phyloP scores from a whole-genome alignment of 1,140 invertebrate species.

The Ridgeia piscesae region DNA sequence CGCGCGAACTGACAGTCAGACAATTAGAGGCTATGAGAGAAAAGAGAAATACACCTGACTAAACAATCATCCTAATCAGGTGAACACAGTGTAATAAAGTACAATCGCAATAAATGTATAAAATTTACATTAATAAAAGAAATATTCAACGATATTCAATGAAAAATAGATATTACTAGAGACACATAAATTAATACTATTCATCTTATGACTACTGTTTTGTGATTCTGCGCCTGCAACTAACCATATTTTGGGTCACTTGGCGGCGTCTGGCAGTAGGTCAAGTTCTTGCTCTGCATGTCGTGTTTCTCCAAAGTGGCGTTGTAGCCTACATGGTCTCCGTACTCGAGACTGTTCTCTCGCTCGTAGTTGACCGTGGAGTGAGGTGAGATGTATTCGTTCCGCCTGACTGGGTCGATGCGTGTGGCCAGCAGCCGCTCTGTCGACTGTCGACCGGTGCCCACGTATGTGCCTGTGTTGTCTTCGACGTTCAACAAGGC shows the following conservation, averaged over 20 bases:
- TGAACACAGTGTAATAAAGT: no score
- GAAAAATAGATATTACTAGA: no score
- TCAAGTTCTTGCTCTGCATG: not conserved
- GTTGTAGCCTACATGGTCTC: slow-evolving; percentile 49
- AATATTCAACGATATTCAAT: no score
- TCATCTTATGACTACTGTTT: no score
- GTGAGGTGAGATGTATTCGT: slow-evolving; percentile 36
- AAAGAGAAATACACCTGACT: no score
- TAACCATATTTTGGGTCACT: not conserved
- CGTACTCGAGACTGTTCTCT: slow-evolving; percentile 47
- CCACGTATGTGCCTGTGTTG: slow-evolving; percentile 39
- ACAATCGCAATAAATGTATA: no score
- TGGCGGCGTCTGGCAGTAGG: not conserved
- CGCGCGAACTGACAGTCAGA: no score
- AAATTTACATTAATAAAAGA: no score
- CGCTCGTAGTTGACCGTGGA: slow-evolving; percentile 44
- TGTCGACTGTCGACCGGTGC: slow-evolving; percentile 33
- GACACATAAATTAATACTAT: no score
- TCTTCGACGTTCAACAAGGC: slow-evolving; percentile 44
- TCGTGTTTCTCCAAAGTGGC: slow-evolving; percentile 24
- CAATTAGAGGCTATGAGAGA: no score
- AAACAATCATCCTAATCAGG: no score
- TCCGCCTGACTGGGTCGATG: slow-evolving; percentile 37
- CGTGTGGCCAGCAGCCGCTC: slow-evolving; percentile 35
- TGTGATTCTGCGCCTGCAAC: not conserved